These are phyloP conservation scores for Meandrusa payeni DNA, from an alignment of 2,888 invertebrate genomes.

Conservation along the genomic window DNA sequence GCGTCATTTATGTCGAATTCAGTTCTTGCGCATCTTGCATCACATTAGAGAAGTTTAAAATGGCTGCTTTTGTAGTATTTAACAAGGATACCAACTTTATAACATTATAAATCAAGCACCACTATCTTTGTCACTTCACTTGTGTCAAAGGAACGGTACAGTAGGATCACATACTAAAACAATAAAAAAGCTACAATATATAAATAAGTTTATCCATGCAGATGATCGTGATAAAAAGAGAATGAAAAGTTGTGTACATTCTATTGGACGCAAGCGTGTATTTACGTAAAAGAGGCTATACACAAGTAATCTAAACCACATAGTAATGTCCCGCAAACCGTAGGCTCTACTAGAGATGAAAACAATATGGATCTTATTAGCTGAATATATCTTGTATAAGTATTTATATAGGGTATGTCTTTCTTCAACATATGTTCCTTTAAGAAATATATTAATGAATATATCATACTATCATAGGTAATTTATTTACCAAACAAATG, in stretches of 20 bases:
- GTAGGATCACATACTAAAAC: constrained; percentile 20
- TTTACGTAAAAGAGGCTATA: constrained; percentile 40
- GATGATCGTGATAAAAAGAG: constrained; percentile 17
- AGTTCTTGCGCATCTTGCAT: no score
- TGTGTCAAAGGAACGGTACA: constrained; percentile 13
- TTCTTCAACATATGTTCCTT: constrained; percentile 5
- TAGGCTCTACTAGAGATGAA: constrained; percentile 4
- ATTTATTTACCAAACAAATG: neutral
- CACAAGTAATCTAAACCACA: constrained; percentile 24
- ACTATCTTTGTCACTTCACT: constrained; percentile 7
- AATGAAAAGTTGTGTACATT: constrained; percentile 18
- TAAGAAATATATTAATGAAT: constrained; percentile 1
- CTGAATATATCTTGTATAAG: constrained; percentile 4
- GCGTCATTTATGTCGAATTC: no score
- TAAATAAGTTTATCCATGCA: constrained; percentile 22
- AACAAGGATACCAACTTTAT: constrained; percentile 11
- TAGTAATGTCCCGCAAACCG: constrained; percentile 12
- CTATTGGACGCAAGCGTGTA: constrained; percentile 65
- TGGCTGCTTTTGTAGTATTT: constrained; percentile 12
- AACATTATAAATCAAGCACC: constrained; percentile 13
- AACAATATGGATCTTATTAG: constrained; percentile 6
- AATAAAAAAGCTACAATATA: constrained; percentile 24
- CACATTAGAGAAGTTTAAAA: no score
- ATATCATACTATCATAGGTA: constrained; percentile 1
- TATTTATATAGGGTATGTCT: neutral